phyloP scores from a whole-genome alignment of 2,888 invertebrate species.

The Parelbella ahira region DNA sequence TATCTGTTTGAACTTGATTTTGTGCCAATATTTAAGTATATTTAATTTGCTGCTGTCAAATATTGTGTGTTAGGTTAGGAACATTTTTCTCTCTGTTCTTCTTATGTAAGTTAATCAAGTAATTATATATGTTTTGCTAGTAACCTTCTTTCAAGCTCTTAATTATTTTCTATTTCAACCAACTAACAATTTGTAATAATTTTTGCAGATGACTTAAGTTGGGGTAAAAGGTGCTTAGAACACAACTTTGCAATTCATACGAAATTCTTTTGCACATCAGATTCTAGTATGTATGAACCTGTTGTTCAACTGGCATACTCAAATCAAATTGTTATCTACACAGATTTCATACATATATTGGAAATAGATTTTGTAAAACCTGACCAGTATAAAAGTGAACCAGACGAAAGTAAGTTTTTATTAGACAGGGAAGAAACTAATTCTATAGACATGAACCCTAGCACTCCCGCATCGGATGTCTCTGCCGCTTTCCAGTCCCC shows the following conservation, averaged over 20 bases:
- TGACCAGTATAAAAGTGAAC: constrained; percentile 49
- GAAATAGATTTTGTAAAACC: constrained; percentile 80
- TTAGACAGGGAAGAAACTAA: constrained; percentile 60
- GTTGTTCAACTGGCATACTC: constrained; percentile 85
- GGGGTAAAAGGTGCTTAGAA: constrained; percentile 87
- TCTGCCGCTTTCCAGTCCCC: constrained; percentile 74
- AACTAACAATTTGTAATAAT: too few relatives aligned
- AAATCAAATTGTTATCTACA: constrained; percentile 89
- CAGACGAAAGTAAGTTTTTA: constrained; percentile 55
- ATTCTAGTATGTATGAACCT: constrained; percentile 88
- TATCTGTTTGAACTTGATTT: too few relatives aligned
- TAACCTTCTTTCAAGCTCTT: too few relatives aligned
- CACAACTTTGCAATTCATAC: constrained; percentile 96
- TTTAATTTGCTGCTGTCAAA: too few relatives aligned
- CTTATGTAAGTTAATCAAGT: too few relatives aligned
- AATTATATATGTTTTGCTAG: too few relatives aligned
- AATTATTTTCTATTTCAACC: too few relatives aligned
- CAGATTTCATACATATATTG: constrained; percentile 91
- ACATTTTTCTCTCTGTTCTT: too few relatives aligned
- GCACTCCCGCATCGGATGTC: constrained; percentile 61
- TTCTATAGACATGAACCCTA: constrained; percentile 57
- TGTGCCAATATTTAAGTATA: too few relatives aligned
- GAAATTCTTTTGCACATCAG: constrained; percentile 93
- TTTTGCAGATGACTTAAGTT: constrained; percentile 74
- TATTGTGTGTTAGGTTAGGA: too few relatives aligned